phyloP scores from a whole-genome alignment of 1,140 invertebrate species.

The Atta texana region DNA sequence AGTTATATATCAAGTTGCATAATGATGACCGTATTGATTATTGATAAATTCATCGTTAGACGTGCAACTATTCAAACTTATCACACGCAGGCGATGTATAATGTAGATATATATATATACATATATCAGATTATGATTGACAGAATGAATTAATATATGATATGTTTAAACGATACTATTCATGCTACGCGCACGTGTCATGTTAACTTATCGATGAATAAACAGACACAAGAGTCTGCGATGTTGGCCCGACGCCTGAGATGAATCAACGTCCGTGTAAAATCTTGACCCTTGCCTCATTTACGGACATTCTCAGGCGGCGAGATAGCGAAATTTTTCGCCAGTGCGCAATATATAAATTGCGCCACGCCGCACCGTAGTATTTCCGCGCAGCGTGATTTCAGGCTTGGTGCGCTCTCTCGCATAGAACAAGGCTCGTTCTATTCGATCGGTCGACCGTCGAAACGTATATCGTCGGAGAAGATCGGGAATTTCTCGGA shows the following conservation, averaged over 20 bases:
- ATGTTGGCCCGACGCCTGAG: neutral
- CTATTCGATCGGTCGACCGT: conserved; percentile 61
- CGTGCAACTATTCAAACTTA: neutral
- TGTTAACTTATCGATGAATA: conserved; percentile 31
- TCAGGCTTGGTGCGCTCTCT: conserved; percentile 58
- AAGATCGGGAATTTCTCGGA: conserved; percentile 76
- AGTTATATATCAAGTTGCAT: neutral
- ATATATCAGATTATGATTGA: neutral
- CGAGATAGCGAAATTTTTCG: conserved; percentile 56
- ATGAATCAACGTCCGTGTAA: conserved; percentile 46
- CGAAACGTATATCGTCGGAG: conserved; percentile 69
- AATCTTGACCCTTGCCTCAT: conserved; percentile 57
- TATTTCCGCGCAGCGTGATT: conserved; percentile 53
- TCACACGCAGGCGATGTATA: no score
- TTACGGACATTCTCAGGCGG: conserved; percentile 57
- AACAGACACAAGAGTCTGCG: conserved; percentile 1
- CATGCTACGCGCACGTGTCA: neutral
- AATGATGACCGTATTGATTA: neutral
- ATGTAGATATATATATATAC: no score
- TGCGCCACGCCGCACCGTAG: conserved; percentile 27
- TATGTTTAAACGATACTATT: conserved; percentile 30
- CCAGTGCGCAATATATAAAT: conserved; percentile 50
- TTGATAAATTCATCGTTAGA: neutral
- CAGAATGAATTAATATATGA: conserved; percentile 10
- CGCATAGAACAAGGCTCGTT: conserved; percentile 70